These are phyloP conservation scores for Silurus lanzhouensis DNA, from an alignment of 2,797 vertebrate genomes.

Conservation along the genomic window DNA sequence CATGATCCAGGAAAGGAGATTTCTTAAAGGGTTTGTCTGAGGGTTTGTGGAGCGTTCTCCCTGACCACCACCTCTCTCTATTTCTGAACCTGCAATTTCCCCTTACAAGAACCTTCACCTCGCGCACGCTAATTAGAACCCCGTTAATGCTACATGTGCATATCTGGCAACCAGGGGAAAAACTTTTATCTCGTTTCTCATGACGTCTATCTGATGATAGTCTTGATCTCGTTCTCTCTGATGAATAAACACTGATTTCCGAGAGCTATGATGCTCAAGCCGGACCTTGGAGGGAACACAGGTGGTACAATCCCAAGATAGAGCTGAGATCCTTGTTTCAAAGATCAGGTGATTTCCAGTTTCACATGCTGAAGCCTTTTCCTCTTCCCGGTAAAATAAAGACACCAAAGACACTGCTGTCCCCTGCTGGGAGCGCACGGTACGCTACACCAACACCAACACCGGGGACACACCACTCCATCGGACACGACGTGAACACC, in stretches of 20 bases:
- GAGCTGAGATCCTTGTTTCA: neutral
- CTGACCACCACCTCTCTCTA: neutral
- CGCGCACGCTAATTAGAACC: conserved; percentile 14
- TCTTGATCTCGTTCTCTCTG: neutral
- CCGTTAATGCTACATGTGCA: neutral
- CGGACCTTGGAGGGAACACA: no score
- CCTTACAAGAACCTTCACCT: conserved; percentile 7
- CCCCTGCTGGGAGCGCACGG: neutral
- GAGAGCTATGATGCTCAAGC: neutral
- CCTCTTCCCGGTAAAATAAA: neutral
- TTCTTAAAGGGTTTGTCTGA: neutral
- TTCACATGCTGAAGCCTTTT: neutral
- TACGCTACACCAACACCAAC: no score
- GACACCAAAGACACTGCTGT: neutral
- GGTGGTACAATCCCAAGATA: neutral
- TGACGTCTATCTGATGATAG: no score
- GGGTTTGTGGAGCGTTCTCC: no score
- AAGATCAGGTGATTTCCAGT: neutral
- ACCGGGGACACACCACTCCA: neutral
- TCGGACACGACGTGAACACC: no score
- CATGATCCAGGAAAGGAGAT: neutral
- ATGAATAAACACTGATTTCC: no score
- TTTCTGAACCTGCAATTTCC: neutral
- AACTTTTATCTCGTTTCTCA: no score
- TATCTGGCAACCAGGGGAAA: neutral